Evolutionary conservation across 2,113 vertebrate species (phyloP).

Genomic region (Rutilus rutilus): DNA sequence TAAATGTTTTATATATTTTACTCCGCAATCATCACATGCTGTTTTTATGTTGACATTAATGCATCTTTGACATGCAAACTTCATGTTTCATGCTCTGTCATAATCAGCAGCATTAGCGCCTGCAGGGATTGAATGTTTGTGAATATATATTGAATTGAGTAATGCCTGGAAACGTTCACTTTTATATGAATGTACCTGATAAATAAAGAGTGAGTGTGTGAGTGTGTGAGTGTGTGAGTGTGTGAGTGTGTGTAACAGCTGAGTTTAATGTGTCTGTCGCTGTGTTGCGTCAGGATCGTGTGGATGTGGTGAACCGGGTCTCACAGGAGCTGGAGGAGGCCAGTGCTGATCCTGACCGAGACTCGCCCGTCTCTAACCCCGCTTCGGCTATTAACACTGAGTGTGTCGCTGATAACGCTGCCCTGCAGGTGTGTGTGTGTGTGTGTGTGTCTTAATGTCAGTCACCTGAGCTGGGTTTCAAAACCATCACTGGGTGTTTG

Average conservation of each 20-base stretch:
- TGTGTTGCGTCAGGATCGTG: constrained; percentile 72
- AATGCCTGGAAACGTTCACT: background rate
- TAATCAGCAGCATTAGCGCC: no score
- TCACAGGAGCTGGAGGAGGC: constrained; percentile 42
- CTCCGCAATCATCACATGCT: no score
- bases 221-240: background rate
- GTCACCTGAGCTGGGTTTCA: background rate
- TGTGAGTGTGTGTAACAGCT: background rate
- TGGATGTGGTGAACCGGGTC: constrained; percentile 60
- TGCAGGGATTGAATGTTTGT: background rate
- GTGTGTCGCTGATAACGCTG: constrained; percentile 67
- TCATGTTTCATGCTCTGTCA: no score
- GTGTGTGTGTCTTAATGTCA: constrained; percentile 49
- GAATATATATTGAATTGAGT: background rate
- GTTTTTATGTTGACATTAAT: background rate
- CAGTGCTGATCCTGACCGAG: constrained; percentile 37
- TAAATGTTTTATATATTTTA: background rate
- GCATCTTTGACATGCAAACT: background rate
- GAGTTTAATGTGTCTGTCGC: constrained; percentile 51
- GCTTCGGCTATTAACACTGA: constrained; percentile 75
- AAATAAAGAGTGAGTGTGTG: background rate
- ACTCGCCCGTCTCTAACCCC: constrained; percentile 67
- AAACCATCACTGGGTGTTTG: no score
- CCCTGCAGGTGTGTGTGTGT: constrained; percentile 74
- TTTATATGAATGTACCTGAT: background rate